These are phyloP conservation scores for Philonicus albiceps DNA, from an alignment of 2,888 invertebrate species.

Conservation along the genomic window DNA sequence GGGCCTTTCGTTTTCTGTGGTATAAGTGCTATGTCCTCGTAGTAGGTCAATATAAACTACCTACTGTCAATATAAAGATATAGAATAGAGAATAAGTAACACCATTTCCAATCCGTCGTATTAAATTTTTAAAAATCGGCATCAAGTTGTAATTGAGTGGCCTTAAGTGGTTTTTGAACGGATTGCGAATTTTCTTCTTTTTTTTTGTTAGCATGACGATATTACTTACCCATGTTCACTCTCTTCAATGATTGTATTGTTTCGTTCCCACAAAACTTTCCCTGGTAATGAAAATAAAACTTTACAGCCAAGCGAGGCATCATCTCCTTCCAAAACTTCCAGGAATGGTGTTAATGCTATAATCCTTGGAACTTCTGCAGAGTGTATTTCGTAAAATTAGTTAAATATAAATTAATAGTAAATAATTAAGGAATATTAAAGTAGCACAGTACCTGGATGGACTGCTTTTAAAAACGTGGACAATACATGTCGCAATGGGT, in stretches of 20 bases:
- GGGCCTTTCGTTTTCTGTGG: no score
- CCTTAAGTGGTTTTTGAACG: no score
- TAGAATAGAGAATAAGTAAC: no score
- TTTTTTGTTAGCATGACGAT: not conserved
- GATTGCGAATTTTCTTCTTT: no score
- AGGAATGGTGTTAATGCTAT: slow-evolving; percentile 61
- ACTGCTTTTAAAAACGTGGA: slow-evolving; percentile 70
- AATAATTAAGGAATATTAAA: not conserved
- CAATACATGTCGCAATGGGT: slow-evolving; percentile 70
- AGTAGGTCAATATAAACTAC: no score
- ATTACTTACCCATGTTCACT: not conserved
- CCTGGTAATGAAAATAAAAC: slow-evolving; percentile 72
- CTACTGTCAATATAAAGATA: no score
- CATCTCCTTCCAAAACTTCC: slow-evolving; percentile 55
- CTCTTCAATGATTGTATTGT: slow-evolving; percentile 15
- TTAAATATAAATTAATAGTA: not conserved
- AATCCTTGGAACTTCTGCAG: slow-evolving; percentile 67
- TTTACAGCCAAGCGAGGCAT: slow-evolving; percentile 67
- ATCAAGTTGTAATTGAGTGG: no score
- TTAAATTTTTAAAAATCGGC: no score
- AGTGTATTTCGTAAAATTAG: not conserved
- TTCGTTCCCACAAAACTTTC: slow-evolving; percentile 51
- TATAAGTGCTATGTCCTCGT: no score
- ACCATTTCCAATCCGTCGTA: no score
- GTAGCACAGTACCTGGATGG: slow-evolving; percentile 44